A percentile compares a stretch with the other conserved stretches of the same genome.
phyloP scores from a whole-genome alignment of 2,113 vertebrate genomes.

The Gnathonemus longibarbis region DNA sequence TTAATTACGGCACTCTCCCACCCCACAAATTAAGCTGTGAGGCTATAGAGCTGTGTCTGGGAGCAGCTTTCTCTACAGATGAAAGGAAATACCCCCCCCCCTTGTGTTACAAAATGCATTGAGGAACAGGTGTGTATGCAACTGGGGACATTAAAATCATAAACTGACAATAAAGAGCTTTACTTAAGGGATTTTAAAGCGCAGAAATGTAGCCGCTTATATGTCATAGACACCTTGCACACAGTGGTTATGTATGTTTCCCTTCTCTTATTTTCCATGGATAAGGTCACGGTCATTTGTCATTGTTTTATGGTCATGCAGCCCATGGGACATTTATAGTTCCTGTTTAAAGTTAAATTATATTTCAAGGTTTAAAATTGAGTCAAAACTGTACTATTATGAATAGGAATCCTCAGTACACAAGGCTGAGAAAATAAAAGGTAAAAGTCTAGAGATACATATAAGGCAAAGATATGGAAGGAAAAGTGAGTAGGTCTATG shows the following conservation, averaged over 20 bases:
- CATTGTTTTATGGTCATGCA: neutral
- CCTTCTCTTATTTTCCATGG: neutral
- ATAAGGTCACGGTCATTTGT: neutral
- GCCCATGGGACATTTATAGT: neutral
- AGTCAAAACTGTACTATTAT: neutral
- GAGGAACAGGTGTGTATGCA: neutral
- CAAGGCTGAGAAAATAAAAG: neutral
- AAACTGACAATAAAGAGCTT: neutral
- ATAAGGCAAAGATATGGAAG: neutral
- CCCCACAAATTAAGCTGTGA: neutral
- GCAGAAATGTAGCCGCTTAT: neutral
- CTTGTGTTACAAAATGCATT: neutral
- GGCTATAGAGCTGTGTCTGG: neutral
- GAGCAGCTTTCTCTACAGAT: neutral
- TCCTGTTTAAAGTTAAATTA: neutral
- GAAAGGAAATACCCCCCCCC: neutral
- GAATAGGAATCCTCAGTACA: neutral
- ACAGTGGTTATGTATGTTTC: neutral
- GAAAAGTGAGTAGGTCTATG: neutral
- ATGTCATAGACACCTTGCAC: neutral
- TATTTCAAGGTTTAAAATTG: neutral
- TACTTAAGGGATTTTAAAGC: neutral
- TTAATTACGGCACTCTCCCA: constrained; percentile 36
- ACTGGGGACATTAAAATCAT: neutral
- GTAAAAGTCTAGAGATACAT: neutral